phyloP scores from a whole-genome alignment of 1,140 invertebrate species.

The Euglossa dilemma region DNA sequence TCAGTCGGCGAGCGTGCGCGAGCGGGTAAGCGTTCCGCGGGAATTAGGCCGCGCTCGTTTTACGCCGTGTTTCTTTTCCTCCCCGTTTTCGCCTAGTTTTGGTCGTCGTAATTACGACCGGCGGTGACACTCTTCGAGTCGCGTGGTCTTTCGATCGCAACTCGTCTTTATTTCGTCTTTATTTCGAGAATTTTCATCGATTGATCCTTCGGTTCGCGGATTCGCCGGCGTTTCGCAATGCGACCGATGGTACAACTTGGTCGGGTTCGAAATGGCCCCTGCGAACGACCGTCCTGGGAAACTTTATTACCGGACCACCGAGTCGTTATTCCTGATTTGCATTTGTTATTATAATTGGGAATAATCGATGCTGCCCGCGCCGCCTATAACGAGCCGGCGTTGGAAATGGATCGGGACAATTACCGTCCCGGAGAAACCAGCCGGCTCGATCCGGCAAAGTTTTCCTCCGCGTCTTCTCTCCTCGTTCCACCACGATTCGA shows the following conservation, averaged over 20 bases:
- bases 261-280: background rate
- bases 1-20: constrained; percentile 34
- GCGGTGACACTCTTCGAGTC: background rate
- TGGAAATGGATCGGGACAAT: constrained; percentile 75
- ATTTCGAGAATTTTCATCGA: constrained; percentile 31
- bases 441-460: constrained; percentile 51
- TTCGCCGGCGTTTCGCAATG: too few relatives aligned
- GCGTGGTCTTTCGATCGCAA: too few relatives aligned
- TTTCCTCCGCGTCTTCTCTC: constrained; percentile 48
- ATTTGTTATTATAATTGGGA: constrained; percentile 82
- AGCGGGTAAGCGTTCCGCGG: background rate
- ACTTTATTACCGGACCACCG: constrained; percentile 77
- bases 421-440: constrained; percentile 62
- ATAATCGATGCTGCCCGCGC: constrained; percentile 76
- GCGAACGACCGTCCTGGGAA: constrained; percentile 69
- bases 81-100: background rate
- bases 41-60: constrained; percentile 58
- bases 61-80: constrained; percentile 54
- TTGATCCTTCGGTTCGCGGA: background rate
- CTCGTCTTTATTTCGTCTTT: too few relatives aligned
- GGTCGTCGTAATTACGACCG: background rate
- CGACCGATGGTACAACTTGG: background rate
- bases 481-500: background rate
- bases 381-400: constrained; percentile 59
- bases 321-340: constrained; percentile 81